Evolutionary conservation across 2,888 invertebrate genomes (phyloP), one percentile per base, ranked within the genome.

Genomic region (Trichogramma evanescens): DNA sequence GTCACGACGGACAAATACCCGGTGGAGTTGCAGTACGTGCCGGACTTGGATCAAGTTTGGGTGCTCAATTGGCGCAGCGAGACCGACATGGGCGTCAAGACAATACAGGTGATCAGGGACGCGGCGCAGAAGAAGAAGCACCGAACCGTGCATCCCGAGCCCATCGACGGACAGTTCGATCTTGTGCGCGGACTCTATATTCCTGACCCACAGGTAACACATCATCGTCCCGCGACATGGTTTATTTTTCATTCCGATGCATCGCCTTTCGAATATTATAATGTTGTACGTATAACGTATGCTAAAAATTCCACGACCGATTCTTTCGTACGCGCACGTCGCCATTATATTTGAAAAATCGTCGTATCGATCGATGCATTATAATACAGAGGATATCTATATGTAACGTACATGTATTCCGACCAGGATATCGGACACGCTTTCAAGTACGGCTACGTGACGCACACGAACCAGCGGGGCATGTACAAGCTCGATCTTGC

Each of bases 161-260:
- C 89, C 1, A 86, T 89, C 50, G 88, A 88, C 70, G 87, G 88
- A 9, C 86, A 88, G 72, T 89, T 89, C 74, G 89, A 89, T 77
- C 80, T 88, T 68, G 88, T 89, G 5, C 81, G 82, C 67, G 82
- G 83, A 58, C 77, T 87, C 41, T 86, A 84, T 73, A 82, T 86
- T 65, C 86, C 86, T 5, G 82, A 83, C 13, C 75, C 77, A 62
- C 82, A 83, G 78, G 84, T 83, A 69, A 26, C 26, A 2, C 26
- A 26, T 26, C 26, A 2, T 26, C 26, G 26, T 26, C 26, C 0
- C 26, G 26, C 26, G 26, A 26, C 26, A 26, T 26, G 26, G 3
- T 26, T 26, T 2, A 26, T 26, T 26, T 26, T 26, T 26, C 3
- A 3, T 2, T 26, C 3, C 26, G 26, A 26, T 26, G 26, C 26